Base-by-base conservation (phyloP, 2,888 invertebrate genomes). In the Nezara viridula region DNA sequence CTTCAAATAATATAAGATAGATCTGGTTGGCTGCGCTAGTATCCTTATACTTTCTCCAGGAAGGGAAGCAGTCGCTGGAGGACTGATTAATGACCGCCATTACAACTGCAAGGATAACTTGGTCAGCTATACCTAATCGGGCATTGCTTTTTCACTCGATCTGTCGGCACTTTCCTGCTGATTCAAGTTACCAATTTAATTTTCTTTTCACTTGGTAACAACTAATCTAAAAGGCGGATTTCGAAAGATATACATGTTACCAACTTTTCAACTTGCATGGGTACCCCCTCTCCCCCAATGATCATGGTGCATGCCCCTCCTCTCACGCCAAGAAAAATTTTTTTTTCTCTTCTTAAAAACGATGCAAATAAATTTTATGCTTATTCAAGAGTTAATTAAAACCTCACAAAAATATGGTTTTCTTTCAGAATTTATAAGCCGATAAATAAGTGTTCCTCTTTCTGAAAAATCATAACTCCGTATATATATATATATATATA, bases 41-140 rank as follows among this genome's bases (percentile, higher is more conserved):
- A 27, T 16, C 27, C 66, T 73, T 73, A 37, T 73, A 73, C 66
- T 73, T 81, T 81, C 81, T 44, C 44, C 81, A 47, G 40, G 24
- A 40, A 47, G 44, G 24, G 24, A 81, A 24, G 37, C 40, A 77
- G 77, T 37, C 77, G 21, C n/a, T 24, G 44, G 7, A 2, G 4
- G n/a, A n/a, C 44, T 81, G 81, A 47, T 81, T 32, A 81, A 81
- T 47, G n/a, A 14, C 44, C 9, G 12, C 81, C 9, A n/a, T 24
- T 40, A 19, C 44, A 44, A 12, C 44, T 10, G 81, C 81, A 81
- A 81, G 81, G 81, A 81, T 81, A 81, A 81, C 81, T 19, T 47
- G 44, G 81, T n/a, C 47, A 73, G 32, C 37, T 19, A 19, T 73
- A 32, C 66, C 21, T 37, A 73, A 37, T 37, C 37, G 66, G 66